Percentiles rank a stretch among this genome's conserved stretches.
phyloP scores from a whole-genome alignment of 37 sponge, comb jelly and placozoan species.

The Chondrilla cf. caribensis region DNA sequence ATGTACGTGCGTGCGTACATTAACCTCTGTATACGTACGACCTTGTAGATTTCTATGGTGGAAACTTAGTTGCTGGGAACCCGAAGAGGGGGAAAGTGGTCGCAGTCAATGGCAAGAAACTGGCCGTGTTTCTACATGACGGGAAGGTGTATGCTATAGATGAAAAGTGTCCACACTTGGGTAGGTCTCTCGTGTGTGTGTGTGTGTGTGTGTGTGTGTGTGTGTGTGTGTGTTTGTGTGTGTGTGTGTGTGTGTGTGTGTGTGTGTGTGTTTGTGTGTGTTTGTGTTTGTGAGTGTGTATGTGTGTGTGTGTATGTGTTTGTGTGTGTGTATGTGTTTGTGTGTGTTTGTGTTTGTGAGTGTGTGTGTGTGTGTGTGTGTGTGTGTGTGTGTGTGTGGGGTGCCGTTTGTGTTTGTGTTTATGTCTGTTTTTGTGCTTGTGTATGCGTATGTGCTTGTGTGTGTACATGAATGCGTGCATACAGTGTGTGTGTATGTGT shows the following conservation, averaged over 20 bases:
- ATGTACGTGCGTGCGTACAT: no score
- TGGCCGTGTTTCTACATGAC: conserved; percentile 38
- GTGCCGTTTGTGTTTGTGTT: background rate
- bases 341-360: background rate
- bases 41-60: background rate
- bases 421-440: background rate
- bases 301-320: no score
- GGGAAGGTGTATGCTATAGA: conserved; percentile 29
- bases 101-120: conserved; percentile 31
- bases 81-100: conserved; percentile 34
- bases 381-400: no score
- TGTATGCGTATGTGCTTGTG: background rate
- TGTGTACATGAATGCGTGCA: background rate
- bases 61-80: background rate
- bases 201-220: background rate
- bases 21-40: no score
- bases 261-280: background rate
- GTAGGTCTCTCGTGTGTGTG: background rate
- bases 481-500: background rate
- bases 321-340: background rate
- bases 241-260: no score
- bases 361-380: background rate
- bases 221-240: background rate
- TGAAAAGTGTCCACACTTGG: conserved; percentile 58
- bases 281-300: background rate